Percentiles rank a stretch among this genome's conserved stretches.
Conservation (phyloP, 2,888 invertebrate genomes). For the Campoplex capitator region DNA sequence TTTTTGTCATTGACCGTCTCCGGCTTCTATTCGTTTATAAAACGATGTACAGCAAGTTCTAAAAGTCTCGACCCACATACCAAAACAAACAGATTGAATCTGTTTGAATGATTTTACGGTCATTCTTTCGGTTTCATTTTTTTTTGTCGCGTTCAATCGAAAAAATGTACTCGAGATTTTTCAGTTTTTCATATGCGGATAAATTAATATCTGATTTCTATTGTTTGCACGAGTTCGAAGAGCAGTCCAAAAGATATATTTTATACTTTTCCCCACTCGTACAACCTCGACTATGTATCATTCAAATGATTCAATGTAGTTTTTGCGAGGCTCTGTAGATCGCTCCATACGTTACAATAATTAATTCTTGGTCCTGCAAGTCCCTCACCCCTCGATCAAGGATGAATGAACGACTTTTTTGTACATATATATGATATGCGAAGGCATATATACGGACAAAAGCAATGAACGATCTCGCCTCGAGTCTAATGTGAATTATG, state of each 20-base stretch:
- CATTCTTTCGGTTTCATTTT: too few relatives aligned
- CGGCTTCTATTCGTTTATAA: slow-evolving; percentile 11
- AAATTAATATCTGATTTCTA: background rate
- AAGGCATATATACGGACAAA: slow-evolving; percentile 22
- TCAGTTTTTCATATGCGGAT: background rate
- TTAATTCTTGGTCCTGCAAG: slow-evolving; percentile 19
- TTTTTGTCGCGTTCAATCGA: too few relatives aligned
- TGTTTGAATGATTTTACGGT: too few relatives aligned
- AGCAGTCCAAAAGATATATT: too few relatives aligned
- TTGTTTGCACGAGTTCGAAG: too few relatives aligned
- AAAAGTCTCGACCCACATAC: background rate
- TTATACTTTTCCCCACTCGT: too few relatives aligned
- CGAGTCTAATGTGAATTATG: slow-evolving; percentile 49
- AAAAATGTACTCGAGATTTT: too few relatives aligned
- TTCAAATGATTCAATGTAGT: background rate
- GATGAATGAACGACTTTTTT: slow-evolving; percentile 58
- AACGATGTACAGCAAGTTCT: background rate
- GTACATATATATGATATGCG: slow-evolving; percentile 10
- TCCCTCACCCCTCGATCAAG: slow-evolving; percentile 41
- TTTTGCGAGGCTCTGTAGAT: background rate
- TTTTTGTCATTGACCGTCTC: slow-evolving; percentile 45
- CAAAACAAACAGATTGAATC: too few relatives aligned
- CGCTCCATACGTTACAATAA: background rate
- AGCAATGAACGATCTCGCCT: slow-evolving; percentile 37
- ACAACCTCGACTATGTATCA: too few relatives aligned